phyloP scores from a whole-genome alignment of 2,797 vertebrate species.

The Gallinago nigripennis region DNA sequence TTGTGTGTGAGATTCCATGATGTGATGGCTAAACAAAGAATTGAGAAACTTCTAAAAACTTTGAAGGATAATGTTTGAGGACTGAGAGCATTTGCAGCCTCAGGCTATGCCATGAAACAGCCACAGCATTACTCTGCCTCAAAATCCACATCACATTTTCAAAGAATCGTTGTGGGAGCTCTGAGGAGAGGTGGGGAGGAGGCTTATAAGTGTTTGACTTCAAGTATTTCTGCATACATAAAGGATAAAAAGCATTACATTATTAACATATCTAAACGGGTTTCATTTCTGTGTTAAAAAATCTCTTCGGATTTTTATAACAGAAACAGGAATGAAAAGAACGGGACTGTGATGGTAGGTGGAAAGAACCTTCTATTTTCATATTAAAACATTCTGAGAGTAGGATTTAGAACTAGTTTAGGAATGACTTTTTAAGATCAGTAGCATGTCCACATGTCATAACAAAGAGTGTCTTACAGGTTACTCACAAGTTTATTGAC shows the following conservation, averaged over 20 bases:
- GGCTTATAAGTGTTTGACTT: constrained; percentile 67
- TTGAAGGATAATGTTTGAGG: constrained; percentile 70
- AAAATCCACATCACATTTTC: constrained; percentile 64
- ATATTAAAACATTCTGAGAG: neutral
- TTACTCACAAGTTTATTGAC: neutral
- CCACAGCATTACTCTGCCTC: constrained; percentile 34
- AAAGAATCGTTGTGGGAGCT: constrained; percentile 60
- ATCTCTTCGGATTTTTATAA: constrained; percentile 57
- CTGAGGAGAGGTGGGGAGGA: neutral
- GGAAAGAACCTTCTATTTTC: constrained; percentile 41
- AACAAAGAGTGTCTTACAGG: neutral
- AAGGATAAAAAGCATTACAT: constrained; percentile 64
- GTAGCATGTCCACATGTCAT: neutral
- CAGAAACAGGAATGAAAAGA: constrained; percentile 27
- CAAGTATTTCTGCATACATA: constrained; percentile 62
- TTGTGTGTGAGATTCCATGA: neutral
- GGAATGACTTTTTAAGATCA: constrained; percentile 29
- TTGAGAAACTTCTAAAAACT: constrained; percentile 44
- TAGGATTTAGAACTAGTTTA: neutral
- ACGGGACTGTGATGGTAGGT: neutral
- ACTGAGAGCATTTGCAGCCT: constrained; percentile 72
- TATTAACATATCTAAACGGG: constrained; percentile 73
- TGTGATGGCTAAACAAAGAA: constrained; percentile 31
- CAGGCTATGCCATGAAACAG: constrained; percentile 65
- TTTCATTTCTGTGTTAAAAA: constrained; percentile 58